phyloP scores from a whole-genome alignment of 2,888 invertebrate species.

The Drosophila mettleri region DNA sequence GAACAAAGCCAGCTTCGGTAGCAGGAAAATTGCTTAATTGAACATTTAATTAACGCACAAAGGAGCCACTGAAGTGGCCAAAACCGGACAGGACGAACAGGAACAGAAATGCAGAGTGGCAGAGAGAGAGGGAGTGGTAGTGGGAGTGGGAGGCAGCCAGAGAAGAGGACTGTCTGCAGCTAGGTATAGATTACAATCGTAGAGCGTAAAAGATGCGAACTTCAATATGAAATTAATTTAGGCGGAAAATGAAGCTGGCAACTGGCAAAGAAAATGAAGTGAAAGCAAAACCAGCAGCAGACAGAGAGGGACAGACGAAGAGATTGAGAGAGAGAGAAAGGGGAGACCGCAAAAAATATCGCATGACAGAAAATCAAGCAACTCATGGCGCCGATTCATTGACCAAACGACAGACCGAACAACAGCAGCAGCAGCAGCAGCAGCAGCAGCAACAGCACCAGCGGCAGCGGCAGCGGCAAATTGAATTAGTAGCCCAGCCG shows the following conservation, averaged over 20 bases:
- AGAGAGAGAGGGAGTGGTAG: neutral
- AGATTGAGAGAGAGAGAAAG: conserved; percentile 2
- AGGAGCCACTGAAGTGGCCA: conserved; percentile 50
- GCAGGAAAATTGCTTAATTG: conserved; percentile 73
- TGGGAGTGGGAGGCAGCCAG: neutral
- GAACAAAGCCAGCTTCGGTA: conserved; percentile 47
- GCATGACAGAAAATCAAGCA: conserved; percentile 76
- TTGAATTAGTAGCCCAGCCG: conserved; percentile 66
- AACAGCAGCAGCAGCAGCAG: conserved; percentile 8
- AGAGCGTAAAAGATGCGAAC: conserved; percentile 37
- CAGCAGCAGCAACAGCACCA: conserved; percentile 18
- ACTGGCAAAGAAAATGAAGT: conserved; percentile 18
- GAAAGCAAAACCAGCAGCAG: conserved; percentile 17
- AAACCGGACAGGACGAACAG: conserved; percentile 10
- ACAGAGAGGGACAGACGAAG: neutral
- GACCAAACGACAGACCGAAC: conserved; percentile 41
- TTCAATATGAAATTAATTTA: conserved; percentile 73
- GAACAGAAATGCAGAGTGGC: neutral
- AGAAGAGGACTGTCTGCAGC: conserved; percentile 5
- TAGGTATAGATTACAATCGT: conserved; percentile 61
- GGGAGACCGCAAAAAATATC: conserved; percentile 60
- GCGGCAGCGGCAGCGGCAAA: conserved; percentile 51
- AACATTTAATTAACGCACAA: conserved; percentile 76
- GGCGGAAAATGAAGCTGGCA: conserved; percentile 65
- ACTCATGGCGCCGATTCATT: conserved; percentile 68